Evolutionary conservation across 2,888 invertebrate genomes (phyloP).

Genomic region (Cybosia mesomella): DNA sequence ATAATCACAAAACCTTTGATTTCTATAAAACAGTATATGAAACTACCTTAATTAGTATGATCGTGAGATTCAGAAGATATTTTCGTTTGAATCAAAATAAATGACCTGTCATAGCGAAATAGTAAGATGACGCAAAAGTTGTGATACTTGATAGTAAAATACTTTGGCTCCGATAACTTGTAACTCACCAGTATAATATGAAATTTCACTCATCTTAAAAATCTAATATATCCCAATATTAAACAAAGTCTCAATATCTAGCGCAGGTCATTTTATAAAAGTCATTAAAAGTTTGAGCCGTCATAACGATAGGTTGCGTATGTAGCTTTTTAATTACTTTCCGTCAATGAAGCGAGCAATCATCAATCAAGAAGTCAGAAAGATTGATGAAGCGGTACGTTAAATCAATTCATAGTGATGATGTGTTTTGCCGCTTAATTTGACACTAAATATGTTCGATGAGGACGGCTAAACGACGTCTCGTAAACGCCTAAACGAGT

Average conservation of each 20-base stretch:
- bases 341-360: constrained; percentile 74
- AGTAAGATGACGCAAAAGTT: constrained; percentile 55
- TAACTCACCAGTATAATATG: constrained; percentile 54
- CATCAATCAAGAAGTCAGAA: constrained; percentile 83
- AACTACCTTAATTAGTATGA: background rate
- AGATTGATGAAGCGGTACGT: constrained; percentile 80
- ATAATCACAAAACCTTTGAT: background rate
- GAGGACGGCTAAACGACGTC: constrained; percentile 49
- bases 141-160: constrained; percentile 75
- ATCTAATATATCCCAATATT: constrained; percentile 4
- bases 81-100: constrained; percentile 59
- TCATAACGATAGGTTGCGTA: constrained; percentile 63
- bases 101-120: constrained; percentile 74
- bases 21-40: background rate
- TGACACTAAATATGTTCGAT: constrained; percentile 80
- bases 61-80: background rate
- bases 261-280: constrained; percentile 10
- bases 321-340: constrained; percentile 81
- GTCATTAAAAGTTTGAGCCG: constrained; percentile 50
- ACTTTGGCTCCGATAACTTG: constrained; percentile 64
- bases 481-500: constrained; percentile 43
- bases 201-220: constrained; percentile 40
- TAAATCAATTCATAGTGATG: constrained; percentile 81
- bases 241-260: constrained; percentile 12
- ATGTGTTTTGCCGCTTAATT: constrained; percentile 80